A percentile compares a stretch with the other conserved stretches of the same genome.
Evolutionary conservation across 2,113 vertebrate species (phyloP).

Genomic region (human): GRCh38 chr18:37582001-37582500

Average conservation of each 20-base stretch:
- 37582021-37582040: constrained; percentile 35
- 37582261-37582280: constrained; percentile 80
- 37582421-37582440: constrained; percentile 73
- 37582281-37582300: constrained; percentile 81
- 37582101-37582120: not conserved
- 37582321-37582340: constrained; percentile 87
- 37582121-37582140: not conserved
- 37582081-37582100: constrained; percentile 31
- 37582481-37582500: constrained; percentile 53
- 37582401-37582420: constrained; percentile 79
- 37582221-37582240: constrained; percentile 49
- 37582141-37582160: not conserved
- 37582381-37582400: constrained; percentile 84
- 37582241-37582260: constrained; percentile 74
- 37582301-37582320: constrained; percentile 84
- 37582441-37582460: constrained; percentile 60
- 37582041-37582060: not conserved
- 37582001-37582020: not conserved
- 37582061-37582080: constrained; percentile 23
- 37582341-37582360: constrained; percentile 84
- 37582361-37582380: constrained; percentile 79
- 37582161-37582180: not conserved
- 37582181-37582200: constrained; percentile 28
- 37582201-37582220: not conserved
- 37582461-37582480: constrained; percentile 59